These are phyloP conservation scores for Damaliscus lunatus DNA, from an alignment of 2,113 vertebrate species.

Conservation along the genomic window DNA sequence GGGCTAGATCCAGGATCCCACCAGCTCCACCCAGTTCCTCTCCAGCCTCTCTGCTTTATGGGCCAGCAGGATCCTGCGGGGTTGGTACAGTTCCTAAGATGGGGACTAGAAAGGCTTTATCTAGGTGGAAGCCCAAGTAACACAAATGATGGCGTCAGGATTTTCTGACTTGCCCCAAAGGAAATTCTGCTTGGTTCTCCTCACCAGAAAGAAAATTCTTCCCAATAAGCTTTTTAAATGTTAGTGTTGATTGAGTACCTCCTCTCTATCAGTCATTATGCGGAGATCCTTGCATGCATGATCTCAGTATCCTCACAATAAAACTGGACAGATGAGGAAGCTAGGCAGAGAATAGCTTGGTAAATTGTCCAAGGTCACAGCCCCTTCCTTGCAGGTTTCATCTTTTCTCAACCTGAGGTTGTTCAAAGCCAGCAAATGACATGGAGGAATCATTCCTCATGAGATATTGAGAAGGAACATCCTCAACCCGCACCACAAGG, in stretches of 20 bases:
- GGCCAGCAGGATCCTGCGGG: background rate
- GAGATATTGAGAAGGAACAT: background rate
- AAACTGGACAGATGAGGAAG: background rate
- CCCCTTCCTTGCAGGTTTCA: background rate
- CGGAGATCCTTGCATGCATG: background rate
- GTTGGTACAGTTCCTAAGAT: background rate
- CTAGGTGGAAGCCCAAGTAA: background rate
- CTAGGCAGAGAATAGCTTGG: background rate
- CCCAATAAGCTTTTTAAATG: background rate
- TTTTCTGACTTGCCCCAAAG: background rate
- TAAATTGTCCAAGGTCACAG: background rate
- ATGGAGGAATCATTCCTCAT: background rate
- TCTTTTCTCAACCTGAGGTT: background rate
- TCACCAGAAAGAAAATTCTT: background rate
- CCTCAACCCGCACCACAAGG: background rate
- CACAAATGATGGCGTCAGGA: fast-evolving
- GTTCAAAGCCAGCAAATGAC: background rate
- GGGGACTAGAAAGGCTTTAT: background rate
- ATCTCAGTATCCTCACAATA: background rate
- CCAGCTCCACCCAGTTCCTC: fast-evolving
- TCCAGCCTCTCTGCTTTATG: no score
- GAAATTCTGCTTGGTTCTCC: background rate
- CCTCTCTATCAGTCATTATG: background rate
- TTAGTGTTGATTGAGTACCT: background rate
- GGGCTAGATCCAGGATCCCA: background rate